phyloP scores from a whole-genome alignment of 2,888 invertebrate genomes.

The Aleiodes testaceus region DNA sequence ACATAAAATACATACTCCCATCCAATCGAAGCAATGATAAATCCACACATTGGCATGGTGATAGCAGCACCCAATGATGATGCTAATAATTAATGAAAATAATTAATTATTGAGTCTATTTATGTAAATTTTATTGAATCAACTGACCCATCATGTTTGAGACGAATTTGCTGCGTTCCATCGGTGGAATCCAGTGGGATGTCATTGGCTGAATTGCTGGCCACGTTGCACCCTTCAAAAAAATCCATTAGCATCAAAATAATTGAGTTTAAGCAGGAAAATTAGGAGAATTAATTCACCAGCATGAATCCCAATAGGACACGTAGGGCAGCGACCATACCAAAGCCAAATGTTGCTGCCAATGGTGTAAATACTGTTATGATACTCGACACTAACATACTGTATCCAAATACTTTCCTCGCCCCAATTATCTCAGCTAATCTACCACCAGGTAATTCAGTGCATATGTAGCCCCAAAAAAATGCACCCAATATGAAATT shows the following conservation, averaged over 20 bases:
- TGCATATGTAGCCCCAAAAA: constrained; percentile 94
- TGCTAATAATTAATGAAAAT: constrained; percentile 76
- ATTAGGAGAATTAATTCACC: constrained; percentile 67
- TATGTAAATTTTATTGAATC: background rate
- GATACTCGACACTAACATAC: constrained; percentile 86
- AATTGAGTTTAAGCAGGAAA: too few relatives aligned
- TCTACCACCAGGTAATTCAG: constrained; percentile 91
- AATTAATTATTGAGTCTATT: constrained; percentile 22
- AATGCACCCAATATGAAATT: constrained; percentile 89
- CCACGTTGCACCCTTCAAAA: constrained; percentile 87
- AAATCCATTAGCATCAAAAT: background rate
- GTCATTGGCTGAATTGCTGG: constrained; percentile 95
- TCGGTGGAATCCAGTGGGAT: constrained; percentile 94
- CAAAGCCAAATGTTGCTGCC: constrained; percentile 81
- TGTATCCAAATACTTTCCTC: constrained; percentile 89
- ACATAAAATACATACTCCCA: constrained; percentile 95
- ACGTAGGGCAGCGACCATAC: constrained; percentile 82
- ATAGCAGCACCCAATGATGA: constrained; percentile 93
- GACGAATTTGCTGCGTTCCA: constrained; percentile 94
- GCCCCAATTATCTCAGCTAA: constrained; percentile 89
- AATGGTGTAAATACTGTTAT: constrained; percentile 87
- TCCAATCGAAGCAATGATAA: constrained; percentile 85
- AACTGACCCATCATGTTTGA: constrained; percentile 90
- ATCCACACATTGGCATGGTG: constrained; percentile 90
- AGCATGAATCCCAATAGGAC: constrained; percentile 85